A percentile compares a stretch with the other conserved stretches of the same genome.
Evolutionary conservation across 2,888 invertebrate species (phyloP).

Genomic region (Drosophila mayaguana): DNA sequence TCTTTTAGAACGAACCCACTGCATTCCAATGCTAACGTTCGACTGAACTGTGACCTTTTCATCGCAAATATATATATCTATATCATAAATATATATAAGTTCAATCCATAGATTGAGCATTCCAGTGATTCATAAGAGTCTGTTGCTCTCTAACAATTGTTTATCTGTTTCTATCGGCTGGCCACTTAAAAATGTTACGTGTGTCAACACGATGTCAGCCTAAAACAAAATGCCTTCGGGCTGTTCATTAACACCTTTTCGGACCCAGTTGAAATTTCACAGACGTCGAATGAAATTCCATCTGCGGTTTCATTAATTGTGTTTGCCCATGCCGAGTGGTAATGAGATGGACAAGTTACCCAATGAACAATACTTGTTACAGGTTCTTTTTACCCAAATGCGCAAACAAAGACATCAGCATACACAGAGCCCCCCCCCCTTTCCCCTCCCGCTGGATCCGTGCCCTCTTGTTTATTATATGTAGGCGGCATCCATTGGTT

Average conservation of each 20-base stretch:
- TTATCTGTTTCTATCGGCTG: conserved; percentile 43
- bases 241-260: conserved; percentile 77
- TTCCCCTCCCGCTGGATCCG: not conserved
- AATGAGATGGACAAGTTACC: conserved; percentile 64
- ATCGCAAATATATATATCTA: not conserved
- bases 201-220: conserved; percentile 73
- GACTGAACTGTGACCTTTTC: conserved; percentile 45
- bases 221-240: conserved; percentile 72
- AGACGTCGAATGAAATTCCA: conserved; percentile 59
- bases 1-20: conserved; percentile 36
- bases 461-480: conserved; percentile 1
- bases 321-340: conserved; percentile 72
- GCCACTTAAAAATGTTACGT: conserved; percentile 69
- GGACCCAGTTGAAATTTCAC: conserved; percentile 48
- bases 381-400: conserved; percentile 60
- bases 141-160: conserved; percentile 63
- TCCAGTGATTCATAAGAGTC: conserved; percentile 39
- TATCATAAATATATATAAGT: not conserved
- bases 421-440: not conserved
- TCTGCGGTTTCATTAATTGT: conserved; percentile 76
- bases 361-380: conserved; percentile 60
- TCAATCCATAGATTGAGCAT: conserved; percentile 37
- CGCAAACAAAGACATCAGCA: conserved; percentile 55
- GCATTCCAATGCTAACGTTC: conserved; percentile 28
- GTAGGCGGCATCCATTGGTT: conserved; percentile 56